Base-by-base conservation (phyloP, 2,888 invertebrate species). In the Autographa pulchrina region DNA sequence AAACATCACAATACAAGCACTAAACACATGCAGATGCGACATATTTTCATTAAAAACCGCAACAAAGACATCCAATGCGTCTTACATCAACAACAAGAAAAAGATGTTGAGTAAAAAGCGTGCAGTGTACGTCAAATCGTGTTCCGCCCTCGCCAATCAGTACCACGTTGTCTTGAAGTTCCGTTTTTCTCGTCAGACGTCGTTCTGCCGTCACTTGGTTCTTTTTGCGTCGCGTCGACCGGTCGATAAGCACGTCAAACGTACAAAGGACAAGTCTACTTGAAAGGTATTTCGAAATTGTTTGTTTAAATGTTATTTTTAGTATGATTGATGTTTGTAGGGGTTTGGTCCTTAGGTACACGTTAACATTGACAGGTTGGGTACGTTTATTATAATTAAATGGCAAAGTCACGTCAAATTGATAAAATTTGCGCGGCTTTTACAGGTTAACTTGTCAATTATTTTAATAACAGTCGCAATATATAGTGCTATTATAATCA, bases 241-340 rank as follows among this genome's bases (percentile, higher is more conserved):
- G 83, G 82, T 88, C 87, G 84, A 88, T 88, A 88, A 82, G 84
- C 74, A 84, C 81, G 82, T 88, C 89, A 88, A 82, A 81, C 71
- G 80, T 64, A 79, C 79, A 82, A 82, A 84, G 65, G 74, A 70
- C 75, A 52, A 48, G 52, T 56, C 54, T 56, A 56, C 32, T 64
- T 59, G 65, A 62, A 68, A 38, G 43, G 62, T 69, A 74, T 79
- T 74, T 58, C 74, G 61, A 67, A 74, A 83, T 74, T 80, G 75
- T 78, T 77, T 80, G 78, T 84, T 84, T 75, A 79, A 77, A 75
- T 78, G 65, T 75, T 78, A 73, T 84, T 79, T 74, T 77, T 76
- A 63, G 70, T 64, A 38, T 74, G 74, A 78, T 74, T 77, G 80
- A 77, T 81, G 72, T 64, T 38, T 25, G 62, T 35, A 63, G 66